Evolutionary conservation across 2,797 vertebrate genomes (phyloP), one percentile per base, ranked within the genome.

Genomic region (Malurus splendens): DNA sequence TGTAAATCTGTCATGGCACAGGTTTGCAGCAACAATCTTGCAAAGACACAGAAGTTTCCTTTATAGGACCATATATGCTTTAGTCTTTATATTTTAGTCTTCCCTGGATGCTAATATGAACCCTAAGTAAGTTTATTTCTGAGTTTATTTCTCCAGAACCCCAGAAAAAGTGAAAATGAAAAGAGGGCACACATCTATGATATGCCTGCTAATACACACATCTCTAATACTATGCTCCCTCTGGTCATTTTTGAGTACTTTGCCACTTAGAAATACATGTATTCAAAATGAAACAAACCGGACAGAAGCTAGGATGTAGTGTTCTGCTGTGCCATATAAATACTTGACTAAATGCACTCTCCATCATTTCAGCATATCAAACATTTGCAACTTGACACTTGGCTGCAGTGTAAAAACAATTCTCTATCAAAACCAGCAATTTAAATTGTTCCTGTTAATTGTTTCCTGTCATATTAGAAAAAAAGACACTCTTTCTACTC

Each of bases 21-120:
- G 68, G 51, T 82, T 82, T 87, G 55, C 41, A 76, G 80, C 30
- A 73, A 59, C 25, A 52, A 38, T 32, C n/a, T 45, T 82, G 47
- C 42, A n/a, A 57, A 54, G 59, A 42, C 20, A 56, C 23, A n/a
- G 64, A 59, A 45, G 20, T 60, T 89, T 84, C 54, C 57, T 79
- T 92, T 82, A 75, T 39, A 71, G 80, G 36, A 57, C 19, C 51
- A 45, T 59, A 32, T 30, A 51, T 48, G 54, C 42, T 91, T 94
- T 86, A 90, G 77, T 64, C 74, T 83, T 78, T 30, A 48, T 48
- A 50, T 45, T 91, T 94, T 86, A 90, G 77, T 64, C 74, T 83
- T 78, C 82, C 52, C 64, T 60, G 48, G 56, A 50, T 42, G 56
- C 28, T 45, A 65, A 47, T 52, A 82, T 38, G 47, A 84, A 64